phyloP scores from a whole-genome alignment of 1,140 invertebrate species.

The Lanistes nyassanus region DNA sequence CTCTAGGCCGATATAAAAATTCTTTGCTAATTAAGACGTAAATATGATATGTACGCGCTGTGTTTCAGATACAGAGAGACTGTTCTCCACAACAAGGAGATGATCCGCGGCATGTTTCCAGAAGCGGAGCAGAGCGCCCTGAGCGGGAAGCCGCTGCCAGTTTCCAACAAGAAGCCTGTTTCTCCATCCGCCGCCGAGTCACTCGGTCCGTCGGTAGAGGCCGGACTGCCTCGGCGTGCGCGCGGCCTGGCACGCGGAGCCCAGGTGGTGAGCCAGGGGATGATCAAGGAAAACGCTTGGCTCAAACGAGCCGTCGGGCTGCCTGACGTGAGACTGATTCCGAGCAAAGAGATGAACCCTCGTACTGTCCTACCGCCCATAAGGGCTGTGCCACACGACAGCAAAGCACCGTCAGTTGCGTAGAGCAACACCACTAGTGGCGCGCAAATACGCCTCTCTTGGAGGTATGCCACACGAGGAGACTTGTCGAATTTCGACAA shows the following conservation, averaged over 20 bases:
- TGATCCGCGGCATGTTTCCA: constrained; percentile 19
- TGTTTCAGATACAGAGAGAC: neutral
- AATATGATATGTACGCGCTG: neutral
- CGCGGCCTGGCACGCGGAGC: constrained; percentile 19
- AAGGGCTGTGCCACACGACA: neutral
- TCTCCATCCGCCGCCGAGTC: neutral
- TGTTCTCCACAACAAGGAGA: neutral
- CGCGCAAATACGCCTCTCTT: too few relatives aligned
- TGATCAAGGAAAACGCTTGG: constrained; percentile 30
- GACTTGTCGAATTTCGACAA: neutral
- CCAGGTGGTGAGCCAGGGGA: constrained; percentile 18
- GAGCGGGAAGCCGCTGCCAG: neutral
- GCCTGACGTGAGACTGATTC: constrained; percentile 3
- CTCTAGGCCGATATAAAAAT: too few relatives aligned
- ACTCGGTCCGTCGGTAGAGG: neutral
- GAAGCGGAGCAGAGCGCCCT: neutral
- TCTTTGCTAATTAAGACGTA: too few relatives aligned
- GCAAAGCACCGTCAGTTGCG: neutral
- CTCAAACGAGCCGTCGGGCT: constrained; percentile 39
- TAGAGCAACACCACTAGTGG: too few relatives aligned
- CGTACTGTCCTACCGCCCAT: constrained; percentile 44
- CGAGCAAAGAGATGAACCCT: constrained; percentile 51
- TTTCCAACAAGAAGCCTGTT: neutral
- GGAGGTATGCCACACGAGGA: too few relatives aligned
- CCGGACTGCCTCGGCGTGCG: constrained; percentile 1